Base-by-base conservation (phyloP, 2,797 vertebrate genomes). In the Clarias laeviceps region DNA sequence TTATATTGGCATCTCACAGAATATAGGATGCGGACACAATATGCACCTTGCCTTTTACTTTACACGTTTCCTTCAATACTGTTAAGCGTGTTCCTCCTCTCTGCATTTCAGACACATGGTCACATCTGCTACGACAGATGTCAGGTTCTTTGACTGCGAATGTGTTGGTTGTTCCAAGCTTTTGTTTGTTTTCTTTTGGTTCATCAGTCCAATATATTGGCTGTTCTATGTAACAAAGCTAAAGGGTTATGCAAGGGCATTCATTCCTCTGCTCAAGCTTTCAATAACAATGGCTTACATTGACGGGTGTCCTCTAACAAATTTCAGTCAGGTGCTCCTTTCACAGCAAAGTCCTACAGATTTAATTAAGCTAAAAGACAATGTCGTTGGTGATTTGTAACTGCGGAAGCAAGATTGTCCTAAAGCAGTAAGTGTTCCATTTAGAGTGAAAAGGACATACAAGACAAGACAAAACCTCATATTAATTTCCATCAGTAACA, bases 161-260 rank as follows among this genome's bases (percentile, higher is more conserved):
- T 69, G 15, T 50, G 32, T 56, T 82, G 50, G 62, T 69, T 66
- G 34, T 78, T 82, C 20, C 0, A 1, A 27, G 54, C 22, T 70
- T 70, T 85, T 83, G 61, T 77, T 81, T 82, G 32, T 62, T 24
- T 74, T 73, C 65, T 40, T 80, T 82, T 83, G 54, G 70, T 61
- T 78, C 74, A 83, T 88, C 80, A 54, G 50, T 62, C 40, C 37
- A 32, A 82, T n/a, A 27, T 15, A 24, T 54, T 50, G 84, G 54
- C 77, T 82, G 37, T 40, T 70, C 82, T 88, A 82, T 87, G 77
- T 76, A 83, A 83, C 69, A 83, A 73, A 85, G 78, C 61, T 79
- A 62, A 15, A 29, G 62, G 62, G 37, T 29, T 50, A 17, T 54
- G 15, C 45, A 56, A 57, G 84, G 78, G 61, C 83, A 64, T 68